Base-by-base conservation (phyloP, 2,797 vertebrate genomes). In the Urosaurus nigricauda region DNA sequence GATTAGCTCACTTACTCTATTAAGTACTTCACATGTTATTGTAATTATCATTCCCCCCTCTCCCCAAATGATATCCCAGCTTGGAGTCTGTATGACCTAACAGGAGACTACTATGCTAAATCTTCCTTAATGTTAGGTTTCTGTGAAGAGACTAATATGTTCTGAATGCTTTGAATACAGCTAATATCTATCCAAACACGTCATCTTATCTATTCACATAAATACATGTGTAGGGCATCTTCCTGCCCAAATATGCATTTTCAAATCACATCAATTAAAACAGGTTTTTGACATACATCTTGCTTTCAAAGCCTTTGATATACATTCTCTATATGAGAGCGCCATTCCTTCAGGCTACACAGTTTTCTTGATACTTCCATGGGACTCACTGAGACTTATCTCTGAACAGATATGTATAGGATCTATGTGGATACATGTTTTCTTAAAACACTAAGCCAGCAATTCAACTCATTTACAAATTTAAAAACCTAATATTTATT, bases 141-240 rank as follows among this genome's bases (percentile, higher is more conserved):
- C 79, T 3, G 3, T 84, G 92, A 83, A 43, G 73, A 84, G 86
- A 88, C 85, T 65, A 87, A 29, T 88, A 1, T 0, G 5, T 86
- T 89, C 91, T 58, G 32, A 11, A 13, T 35, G 56, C 84, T 91
- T 92, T 93, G 91, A 90, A 90, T 0, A 87, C 90, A 77, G 75
- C 53, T 90, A 84, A 63, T 37, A 11, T 75, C 17, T 73, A 73
- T 13, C 1, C 6, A 56, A 58, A 47, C 7, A 58, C n/a, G 14
- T 9, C 79, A 86, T 51, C 79, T 94, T 87, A 63, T 35, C 14
- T 84, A 43, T 83, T 68, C 16, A 21, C 70, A n/a, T 40, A 79
- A 37, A 43, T 92, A 79, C 21, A 82, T 0, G 29, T 56, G 29
- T 13, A 79, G 43, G 47, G 8, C 4, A 82, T 74, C 40, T 24